These are phyloP conservation scores for Machaerirhynchus nigripectus DNA, from an alignment of 2,113 vertebrate genomes.

Conservation along the genomic window DNA sequence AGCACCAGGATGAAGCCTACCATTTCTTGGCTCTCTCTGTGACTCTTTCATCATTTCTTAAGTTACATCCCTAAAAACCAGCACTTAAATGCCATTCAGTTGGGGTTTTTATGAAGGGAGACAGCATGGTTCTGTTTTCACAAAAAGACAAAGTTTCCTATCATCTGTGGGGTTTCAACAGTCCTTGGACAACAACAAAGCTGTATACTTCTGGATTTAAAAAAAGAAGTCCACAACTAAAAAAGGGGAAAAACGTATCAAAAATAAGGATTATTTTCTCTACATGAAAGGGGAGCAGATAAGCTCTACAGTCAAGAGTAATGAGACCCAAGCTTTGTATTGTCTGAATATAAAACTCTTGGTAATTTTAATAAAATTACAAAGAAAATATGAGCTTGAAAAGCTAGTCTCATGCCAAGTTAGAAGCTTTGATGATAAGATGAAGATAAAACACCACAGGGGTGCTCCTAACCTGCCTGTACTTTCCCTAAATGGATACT, in stretches of 20 bases:
- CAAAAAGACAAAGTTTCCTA: neutral
- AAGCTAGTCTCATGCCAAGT: slow-evolving; percentile 29
- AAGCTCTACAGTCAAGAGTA: slow-evolving; percentile 17
- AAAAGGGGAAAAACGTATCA: neutral
- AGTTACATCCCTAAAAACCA: neutral
- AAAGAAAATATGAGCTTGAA: slow-evolving; percentile 27
- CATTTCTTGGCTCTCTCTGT: neutral
- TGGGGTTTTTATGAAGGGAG: neutral
- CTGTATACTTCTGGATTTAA: neutral
- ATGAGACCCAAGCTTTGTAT: neutral
- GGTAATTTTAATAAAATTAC: slow-evolving; percentile 43
- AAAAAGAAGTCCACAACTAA: neutral
- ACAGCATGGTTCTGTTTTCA: slow-evolving; percentile 26
- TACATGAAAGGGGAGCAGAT: neutral
- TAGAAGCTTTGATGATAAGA: slow-evolving; percentile 45
- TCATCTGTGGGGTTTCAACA: slow-evolving; percentile 14
- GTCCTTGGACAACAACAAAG: slow-evolving; percentile 4
- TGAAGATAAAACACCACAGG: slow-evolving; percentile 48
- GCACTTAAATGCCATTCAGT: neutral
- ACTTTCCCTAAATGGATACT: neutral
- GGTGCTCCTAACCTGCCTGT: neutral
- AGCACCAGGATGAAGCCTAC: neutral
- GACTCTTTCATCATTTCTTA: neutral
- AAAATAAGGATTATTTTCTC: slow-evolving; percentile 36
- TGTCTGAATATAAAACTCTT: slow-evolving; percentile 11